Evolutionary conservation across 2,113 vertebrate species (phyloP), one percentile per base, ranked within the genome.

Genomic region (Cariama cristata): DNA sequence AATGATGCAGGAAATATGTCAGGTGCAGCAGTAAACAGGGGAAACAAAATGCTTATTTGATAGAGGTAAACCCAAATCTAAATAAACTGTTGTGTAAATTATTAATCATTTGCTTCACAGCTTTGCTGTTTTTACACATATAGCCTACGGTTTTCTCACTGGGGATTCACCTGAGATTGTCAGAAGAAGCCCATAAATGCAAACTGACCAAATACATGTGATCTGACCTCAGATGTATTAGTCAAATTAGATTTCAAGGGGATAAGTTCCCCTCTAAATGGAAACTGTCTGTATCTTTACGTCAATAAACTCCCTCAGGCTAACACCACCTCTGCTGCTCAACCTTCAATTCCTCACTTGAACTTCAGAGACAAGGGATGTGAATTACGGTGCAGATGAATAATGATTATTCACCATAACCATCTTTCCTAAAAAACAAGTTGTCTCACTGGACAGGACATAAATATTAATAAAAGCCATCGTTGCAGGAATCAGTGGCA

Each of bases 381-480:
- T 95, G 79, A 98, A 95, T 97, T 96, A 96, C 95, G 95, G 60
- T 16, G 30, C 56, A 28, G 17, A 88, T 88, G 82, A 93, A 84
- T 97, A 97, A 96, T 96, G 87, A 96, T 97, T 97, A 96, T 96
- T 98, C 90, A 91, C 74, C 69, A 44, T 45, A 94, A 72, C 45
- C 5, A 9, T 90, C 80, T 77, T 92, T 68, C 40, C n/a, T 80
- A 52, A 80, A 93, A 95, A 96, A 82, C 44, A 97, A 97, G 79
- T 69, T 92, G 67, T 96, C 94, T 98, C 94, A 83, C 76, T 97
- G 89, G 88, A 94, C 74, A 71, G 58, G 49, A 68, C 64, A 98
- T 97, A 98, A 98, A 98, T 98, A 98, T 97, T 98, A 97, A 98
- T 95, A 91, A 92, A 97, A 96, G 35, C 11, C 94, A 88, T 96